Base-by-base conservation (phyloP, 2,888 invertebrate genomes). In the Priocnemis perturbator region DNA sequence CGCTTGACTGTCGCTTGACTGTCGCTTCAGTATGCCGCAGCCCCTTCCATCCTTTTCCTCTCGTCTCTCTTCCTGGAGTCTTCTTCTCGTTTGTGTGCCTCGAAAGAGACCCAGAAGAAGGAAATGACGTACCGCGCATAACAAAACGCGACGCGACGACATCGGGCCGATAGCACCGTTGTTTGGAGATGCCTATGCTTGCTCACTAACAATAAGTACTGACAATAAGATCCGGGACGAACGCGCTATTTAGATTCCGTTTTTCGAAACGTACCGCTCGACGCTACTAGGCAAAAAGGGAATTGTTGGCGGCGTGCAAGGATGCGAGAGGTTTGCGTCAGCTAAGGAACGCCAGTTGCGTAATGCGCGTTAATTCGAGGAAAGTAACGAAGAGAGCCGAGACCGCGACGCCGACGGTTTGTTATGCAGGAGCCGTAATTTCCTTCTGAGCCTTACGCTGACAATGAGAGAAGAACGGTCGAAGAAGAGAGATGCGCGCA, bases 41-140 rank as follows among this genome's bases (percentile, higher is more conserved):
- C 59, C 61, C 66, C 56, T 55, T 64, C 61, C 59, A 59, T 60
- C 68, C 62, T 64, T 64, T 37, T 17, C 37, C 11, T 60, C 63
- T 23, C 52, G 11, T 30, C 55, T 44, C 59, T 44, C 14, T 53
- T 63, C 21, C 19, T 52, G 1, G 17, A 56, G 19, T 37, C 45
- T 26, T 47, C 11, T 56, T 48, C 56, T 56, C 48, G 11, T 20
- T 50, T 11, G 55, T 21, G 44, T 5, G 50, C 50, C 17, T 1
- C 3, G 53, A 44, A 17, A 45, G 66, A 67, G 64, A 64, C 69
- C 52, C 23, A 63, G 65, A 73, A 80, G 80, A 77, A 81, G 82
- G 81, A 82, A 82, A 82, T 81, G 77, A 79, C 77, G 73, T 67
- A 64, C 55, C 70, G 44, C 72, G 81, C 81, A 79, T 82, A 78